Evolutionary conservation across 2,797 vertebrate species (phyloP).

Genomic region (Bovichtus diacanthus): DNA sequence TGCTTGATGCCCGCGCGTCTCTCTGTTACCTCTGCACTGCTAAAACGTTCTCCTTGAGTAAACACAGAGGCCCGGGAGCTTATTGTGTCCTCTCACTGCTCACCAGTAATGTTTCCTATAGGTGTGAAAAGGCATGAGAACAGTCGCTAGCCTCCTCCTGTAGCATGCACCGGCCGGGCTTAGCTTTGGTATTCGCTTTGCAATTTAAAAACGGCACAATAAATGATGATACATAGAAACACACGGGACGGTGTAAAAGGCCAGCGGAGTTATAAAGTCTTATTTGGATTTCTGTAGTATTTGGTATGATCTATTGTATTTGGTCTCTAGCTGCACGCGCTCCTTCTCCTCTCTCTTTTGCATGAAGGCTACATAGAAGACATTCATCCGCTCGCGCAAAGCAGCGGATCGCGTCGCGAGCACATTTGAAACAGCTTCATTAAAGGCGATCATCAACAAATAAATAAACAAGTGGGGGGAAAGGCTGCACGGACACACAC

Average conservation of each 20-base stretch:
- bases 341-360: conserved; percentile 58
- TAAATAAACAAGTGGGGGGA: conserved; percentile 65
- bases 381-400: conserved; percentile 70
- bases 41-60: conserved; percentile 71
- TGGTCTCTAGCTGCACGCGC: conserved; percentile 80
- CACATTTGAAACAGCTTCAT: conserved; percentile 64
- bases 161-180: conserved; percentile 65
- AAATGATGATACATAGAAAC: conserved; percentile 53
- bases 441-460: conserved; percentile 54
- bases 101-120: conserved; percentile 58
- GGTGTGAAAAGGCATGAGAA: conserved; percentile 75
- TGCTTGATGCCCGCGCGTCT: conserved; percentile 57
- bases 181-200: conserved; percentile 78
- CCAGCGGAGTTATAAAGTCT: conserved; percentile 65
- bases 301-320: conserved; percentile 81
- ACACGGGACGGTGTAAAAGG: conserved; percentile 60
- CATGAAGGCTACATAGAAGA: conserved; percentile 74
- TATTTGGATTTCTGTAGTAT: conserved; percentile 78
- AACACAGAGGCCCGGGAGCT: conserved; percentile 70
- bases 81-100: conserved; percentile 56
- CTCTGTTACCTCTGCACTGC: conserved; percentile 40
- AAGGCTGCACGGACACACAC: background rate
- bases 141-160: conserved; percentile 74
- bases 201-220: conserved; percentile 50
- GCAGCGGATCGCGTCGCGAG: conserved; percentile 66